A percentile compares a stretch with the other conserved stretches of the same genome.
Evolutionary conservation across 2,888 invertebrate genomes (phyloP).

Genomic region (Dinocampus coccinellae): DNA sequence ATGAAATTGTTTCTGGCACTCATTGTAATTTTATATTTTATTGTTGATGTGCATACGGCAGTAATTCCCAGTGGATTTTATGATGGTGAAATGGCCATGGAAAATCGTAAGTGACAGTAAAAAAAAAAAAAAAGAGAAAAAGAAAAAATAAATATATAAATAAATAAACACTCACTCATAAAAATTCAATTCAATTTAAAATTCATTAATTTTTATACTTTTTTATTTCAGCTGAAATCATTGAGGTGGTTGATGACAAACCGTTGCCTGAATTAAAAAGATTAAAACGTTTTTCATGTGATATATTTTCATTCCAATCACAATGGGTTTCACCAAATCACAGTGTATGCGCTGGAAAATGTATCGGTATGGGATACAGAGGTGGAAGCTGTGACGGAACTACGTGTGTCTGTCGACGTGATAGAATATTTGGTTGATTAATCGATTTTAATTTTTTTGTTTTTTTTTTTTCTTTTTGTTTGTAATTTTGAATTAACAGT

Average conservation of each 20-base stretch:
- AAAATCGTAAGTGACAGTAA: not conserved
- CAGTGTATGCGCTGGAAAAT: slow-evolving; percentile 48
- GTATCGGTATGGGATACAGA: slow-evolving; percentile 42
- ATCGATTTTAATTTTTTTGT: too few relatives aligned
- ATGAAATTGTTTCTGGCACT: slow-evolving; percentile 40
- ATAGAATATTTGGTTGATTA: too few relatives aligned
- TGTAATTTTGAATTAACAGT: too few relatives aligned
- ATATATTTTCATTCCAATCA: too few relatives aligned
- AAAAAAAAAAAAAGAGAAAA: not conserved
- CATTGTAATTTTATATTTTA: slow-evolving; percentile 23
- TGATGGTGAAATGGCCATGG: slow-evolving; percentile 27
- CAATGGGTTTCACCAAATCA: slow-evolving; percentile 46
- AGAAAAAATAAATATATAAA: too few relatives aligned
- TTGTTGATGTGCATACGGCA: slow-evolving; percentile 27
- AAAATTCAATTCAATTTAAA: too few relatives aligned
- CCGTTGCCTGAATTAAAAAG: slow-evolving; percentile 18
- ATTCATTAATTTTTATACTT: too few relatives aligned
- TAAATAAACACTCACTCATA: too few relatives aligned
- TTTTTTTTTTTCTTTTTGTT: too few relatives aligned
- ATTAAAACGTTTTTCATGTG: slow-evolving; percentile 47
- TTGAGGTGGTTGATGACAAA: slow-evolving; percentile 2
- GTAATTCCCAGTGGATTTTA: slow-evolving; percentile 32
- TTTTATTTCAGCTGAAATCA: not conserved
- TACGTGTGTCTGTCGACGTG: too few relatives aligned
- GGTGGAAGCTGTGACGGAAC: too few relatives aligned